phyloP scores from a whole-genome alignment of 2,113 vertebrate species.

The Aspidoscelis tigris region DNA sequence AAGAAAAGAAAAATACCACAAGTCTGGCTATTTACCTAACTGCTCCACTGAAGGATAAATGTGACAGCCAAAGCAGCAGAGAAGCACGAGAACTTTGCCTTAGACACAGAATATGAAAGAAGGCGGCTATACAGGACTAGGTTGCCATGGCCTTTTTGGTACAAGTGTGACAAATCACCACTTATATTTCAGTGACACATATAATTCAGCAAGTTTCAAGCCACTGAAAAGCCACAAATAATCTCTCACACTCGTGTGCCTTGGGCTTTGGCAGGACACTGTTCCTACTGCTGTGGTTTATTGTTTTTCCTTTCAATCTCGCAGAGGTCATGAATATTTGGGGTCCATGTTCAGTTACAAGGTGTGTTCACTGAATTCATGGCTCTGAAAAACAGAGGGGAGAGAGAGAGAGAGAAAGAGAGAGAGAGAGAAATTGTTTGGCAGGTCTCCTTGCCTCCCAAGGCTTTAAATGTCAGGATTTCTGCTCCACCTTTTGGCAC shows the following conservation, averaged over 20 bases:
- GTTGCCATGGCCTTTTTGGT: constrained; percentile 46
- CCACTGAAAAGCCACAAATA: constrained; percentile 49
- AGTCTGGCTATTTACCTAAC: constrained; percentile 55
- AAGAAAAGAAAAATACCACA: constrained; percentile 46
- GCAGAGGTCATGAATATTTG: constrained; percentile 28
- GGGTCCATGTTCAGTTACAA: constrained; percentile 38
- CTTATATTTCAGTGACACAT: constrained; percentile 26
- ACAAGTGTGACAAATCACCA: constrained; percentile 25
- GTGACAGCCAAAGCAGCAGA: constrained; percentile 48
- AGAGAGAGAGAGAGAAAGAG: neutral
- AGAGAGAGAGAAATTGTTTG: constrained; percentile 23
- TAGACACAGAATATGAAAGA: constrained; percentile 43
- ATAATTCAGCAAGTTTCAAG: neutral
- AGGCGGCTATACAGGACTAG: constrained; percentile 41
- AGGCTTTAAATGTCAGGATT: constrained; percentile 33
- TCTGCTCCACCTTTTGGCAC: constrained; percentile 37
- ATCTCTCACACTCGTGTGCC: constrained; percentile 45
- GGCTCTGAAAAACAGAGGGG: too few relatives aligned
- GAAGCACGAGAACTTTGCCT: constrained; percentile 44
- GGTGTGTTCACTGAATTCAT: constrained; percentile 42
- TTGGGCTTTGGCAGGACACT: constrained; percentile 25
- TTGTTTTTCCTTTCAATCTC: constrained; percentile 32
- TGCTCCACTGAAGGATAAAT: constrained; percentile 49
- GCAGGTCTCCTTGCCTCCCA: neutral
- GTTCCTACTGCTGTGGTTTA: constrained; percentile 22